phyloP scores from a whole-genome alignment of 2,888 invertebrate genomes.

The Brenthis ino region DNA sequence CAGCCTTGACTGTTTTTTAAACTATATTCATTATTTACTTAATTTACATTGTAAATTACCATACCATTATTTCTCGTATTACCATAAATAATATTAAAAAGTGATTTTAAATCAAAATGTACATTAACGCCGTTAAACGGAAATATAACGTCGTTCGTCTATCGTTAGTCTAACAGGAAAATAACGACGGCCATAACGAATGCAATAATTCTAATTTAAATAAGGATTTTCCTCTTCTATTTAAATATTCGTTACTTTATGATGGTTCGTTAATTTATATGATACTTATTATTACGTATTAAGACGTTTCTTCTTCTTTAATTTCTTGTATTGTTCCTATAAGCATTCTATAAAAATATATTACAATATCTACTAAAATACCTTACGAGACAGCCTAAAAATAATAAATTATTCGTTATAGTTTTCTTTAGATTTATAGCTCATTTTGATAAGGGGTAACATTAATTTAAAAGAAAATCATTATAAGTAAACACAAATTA shows the following conservation, averaged over 20 bases:
- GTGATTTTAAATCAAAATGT: neutral
- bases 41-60: neutral
- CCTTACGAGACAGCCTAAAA: too few species aligned
- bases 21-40: neutral
- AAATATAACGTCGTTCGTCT: slow-evolving; percentile 4
- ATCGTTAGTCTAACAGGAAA: slow-evolving; percentile 17
- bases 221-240: slow-evolving; percentile 8
- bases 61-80: too few species aligned
- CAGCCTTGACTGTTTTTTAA: neutral
- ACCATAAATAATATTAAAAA: neutral
- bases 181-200: slow-evolving; percentile 14
- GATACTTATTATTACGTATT: neutral
- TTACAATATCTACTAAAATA: too few species aligned
- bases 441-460: too few species aligned
- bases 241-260: slow-evolving; percentile 8
- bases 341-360: too few species aligned
- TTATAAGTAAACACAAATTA: neutral
- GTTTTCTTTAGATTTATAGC: too few species aligned
- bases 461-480: neutral
- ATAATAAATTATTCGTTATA: too few species aligned
- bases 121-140: slow-evolving; percentile 16
- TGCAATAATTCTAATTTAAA: neutral
- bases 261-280: neutral
- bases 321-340: too few species aligned
- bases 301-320: neutral